Evolutionary conservation across 1,140 invertebrate species (phyloP).

Genomic region (Cherax destructor): DNA sequence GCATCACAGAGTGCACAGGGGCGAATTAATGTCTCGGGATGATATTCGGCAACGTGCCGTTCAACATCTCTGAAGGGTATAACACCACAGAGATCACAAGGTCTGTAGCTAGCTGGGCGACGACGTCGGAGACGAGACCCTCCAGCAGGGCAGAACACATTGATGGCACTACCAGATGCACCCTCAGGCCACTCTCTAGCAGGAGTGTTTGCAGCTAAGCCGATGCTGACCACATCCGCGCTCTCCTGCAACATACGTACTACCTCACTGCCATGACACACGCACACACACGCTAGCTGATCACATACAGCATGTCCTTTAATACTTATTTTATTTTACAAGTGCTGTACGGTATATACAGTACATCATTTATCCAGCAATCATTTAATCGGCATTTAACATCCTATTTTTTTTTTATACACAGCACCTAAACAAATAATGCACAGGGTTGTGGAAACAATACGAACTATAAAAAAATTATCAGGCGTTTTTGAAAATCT

Average conservation of each 20-base stretch:
- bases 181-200: constrained; percentile 13
- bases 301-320: too few species aligned
- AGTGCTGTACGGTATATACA: too few species aligned
- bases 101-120: constrained; percentile 52
- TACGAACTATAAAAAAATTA: too few species aligned
- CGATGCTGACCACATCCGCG: constrained; percentile 54
- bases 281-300: too few species aligned
- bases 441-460: too few species aligned
- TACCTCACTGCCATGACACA: constrained; percentile 52
- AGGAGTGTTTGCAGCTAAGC: constrained; percentile 41
- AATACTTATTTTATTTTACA: too few species aligned
- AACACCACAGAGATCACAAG: constrained; percentile 57
- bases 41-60: constrained; percentile 47
- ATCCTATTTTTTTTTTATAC: too few species aligned
- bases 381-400: too few species aligned
- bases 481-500: too few species aligned
- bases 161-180: constrained; percentile 21
- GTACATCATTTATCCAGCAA: too few species aligned
- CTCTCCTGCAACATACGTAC: constrained; percentile 64
- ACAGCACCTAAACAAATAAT: too few species aligned
- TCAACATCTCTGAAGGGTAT: constrained; percentile 44
- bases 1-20: constrained; percentile 44
- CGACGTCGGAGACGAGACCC: constrained; percentile 28
- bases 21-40: constrained; percentile 44
- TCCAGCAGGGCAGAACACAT: constrained; percentile 23